Percentiles rank a stretch among this genome's conserved stretches.
Conservation (phyloP, 2,113 vertebrate species). For the Xenopus laevis region DNA sequence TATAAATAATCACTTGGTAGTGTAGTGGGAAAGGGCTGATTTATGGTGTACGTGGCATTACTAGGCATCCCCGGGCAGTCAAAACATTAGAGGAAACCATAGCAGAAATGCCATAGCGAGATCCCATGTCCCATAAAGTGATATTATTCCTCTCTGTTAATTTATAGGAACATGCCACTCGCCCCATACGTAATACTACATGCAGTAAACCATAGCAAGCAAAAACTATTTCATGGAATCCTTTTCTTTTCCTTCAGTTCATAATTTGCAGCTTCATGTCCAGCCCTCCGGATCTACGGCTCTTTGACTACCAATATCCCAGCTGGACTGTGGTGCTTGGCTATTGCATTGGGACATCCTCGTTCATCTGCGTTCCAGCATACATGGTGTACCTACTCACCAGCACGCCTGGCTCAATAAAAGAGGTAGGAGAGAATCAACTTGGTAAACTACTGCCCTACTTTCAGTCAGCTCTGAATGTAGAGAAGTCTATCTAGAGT, state of each 20-base stretch:
- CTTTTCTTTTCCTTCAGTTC: slow-evolving; percentile 67
- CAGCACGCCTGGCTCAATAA: slow-evolving; percentile 82
- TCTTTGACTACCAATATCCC: slow-evolving; percentile 87
- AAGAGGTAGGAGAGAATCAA: slow-evolving; percentile 73
- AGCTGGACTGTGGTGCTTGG: slow-evolving; percentile 86
- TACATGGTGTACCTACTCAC: slow-evolving; percentile 86
- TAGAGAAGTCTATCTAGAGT: too few species aligned
- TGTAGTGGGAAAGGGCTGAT: background rate
- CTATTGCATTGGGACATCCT: slow-evolving; percentile 91
- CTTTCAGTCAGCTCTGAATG: background rate
- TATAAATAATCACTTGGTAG: slow-evolving; percentile 24
- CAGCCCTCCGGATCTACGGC: slow-evolving; percentile 77
- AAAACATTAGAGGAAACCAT: background rate
- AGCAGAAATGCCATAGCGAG: background rate
- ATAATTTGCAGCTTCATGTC: slow-evolving; percentile 93
- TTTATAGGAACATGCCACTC: too few species aligned
- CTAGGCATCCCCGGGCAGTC: background rate
- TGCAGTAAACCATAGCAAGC: too few species aligned
- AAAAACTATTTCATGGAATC: background rate
- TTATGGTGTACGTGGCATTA: background rate
- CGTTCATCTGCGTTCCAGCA: slow-evolving; percentile 86
- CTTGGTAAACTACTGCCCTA: background rate
- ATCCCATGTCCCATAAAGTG: too few species aligned
- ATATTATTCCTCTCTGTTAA: too few species aligned
- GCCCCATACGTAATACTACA: too few species aligned